Conservation (phyloP, 2,113 vertebrate species). For the Aviceda subcristata region DNA sequence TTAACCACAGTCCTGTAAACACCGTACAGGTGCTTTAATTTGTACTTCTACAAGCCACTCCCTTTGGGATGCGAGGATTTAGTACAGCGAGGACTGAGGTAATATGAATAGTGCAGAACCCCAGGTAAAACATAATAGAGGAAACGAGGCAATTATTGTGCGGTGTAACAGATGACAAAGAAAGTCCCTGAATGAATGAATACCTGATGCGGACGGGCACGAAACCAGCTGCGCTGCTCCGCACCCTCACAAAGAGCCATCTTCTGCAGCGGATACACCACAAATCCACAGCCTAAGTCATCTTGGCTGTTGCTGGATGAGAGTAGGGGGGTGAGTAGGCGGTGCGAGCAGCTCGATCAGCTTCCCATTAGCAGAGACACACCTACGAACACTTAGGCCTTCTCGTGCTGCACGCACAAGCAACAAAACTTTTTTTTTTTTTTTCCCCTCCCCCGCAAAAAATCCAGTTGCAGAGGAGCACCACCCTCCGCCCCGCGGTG, state of each 20-base stretch:
- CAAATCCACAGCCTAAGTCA: background rate
- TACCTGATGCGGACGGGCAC: background rate
- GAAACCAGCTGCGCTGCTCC: background rate
- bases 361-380: background rate
- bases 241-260: background rate
- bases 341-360: background rate
- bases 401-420: no score
- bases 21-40: background rate
- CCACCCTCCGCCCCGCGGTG: no score
- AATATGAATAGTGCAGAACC: fast-evolving
- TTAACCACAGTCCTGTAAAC: background rate
- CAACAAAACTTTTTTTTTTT: no score
- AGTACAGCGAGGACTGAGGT: background rate
- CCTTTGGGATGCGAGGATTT: background rate
- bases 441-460: no score
- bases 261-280: background rate
- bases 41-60: background rate
- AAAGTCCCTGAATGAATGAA: background rate
- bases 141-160: background rate
- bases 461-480: no score
- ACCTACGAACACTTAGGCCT: background rate
- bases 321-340: background rate
- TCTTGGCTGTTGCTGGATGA: background rate
- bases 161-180: background rate
- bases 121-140: fast-evolving